phyloP scores from a whole-genome alignment of 2,797 vertebrate species.

The Cheracebus regulus region DNA sequence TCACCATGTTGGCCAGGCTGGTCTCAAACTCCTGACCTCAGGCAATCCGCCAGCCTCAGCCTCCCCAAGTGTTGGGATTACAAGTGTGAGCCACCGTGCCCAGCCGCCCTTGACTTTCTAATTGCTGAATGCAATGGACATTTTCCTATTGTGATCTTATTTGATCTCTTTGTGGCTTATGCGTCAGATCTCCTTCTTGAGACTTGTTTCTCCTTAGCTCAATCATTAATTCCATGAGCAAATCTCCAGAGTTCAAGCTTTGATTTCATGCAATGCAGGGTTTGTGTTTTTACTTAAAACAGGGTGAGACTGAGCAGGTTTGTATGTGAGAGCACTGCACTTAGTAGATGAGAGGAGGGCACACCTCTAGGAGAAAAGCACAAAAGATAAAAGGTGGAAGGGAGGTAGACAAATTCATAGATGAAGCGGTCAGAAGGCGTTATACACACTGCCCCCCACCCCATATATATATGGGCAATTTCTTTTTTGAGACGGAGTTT shows the following conservation, averaged over 20 bases:
- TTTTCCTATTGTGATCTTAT: neutral
- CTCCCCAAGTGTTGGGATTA: too few species aligned
- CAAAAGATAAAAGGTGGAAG: neutral
- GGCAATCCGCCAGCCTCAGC: too few species aligned
- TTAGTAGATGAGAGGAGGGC: neutral
- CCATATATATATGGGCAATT: too few species aligned
- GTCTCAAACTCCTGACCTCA: too few species aligned
- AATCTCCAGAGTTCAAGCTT: neutral
- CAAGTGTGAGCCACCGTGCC: too few species aligned
- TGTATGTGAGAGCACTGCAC: neutral
- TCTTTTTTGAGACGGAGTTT: too few species aligned
- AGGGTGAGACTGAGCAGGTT: neutral
- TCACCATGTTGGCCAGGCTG: too few species aligned
- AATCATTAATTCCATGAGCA: neutral
- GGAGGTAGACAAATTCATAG: neutral
- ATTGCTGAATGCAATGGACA: neutral
- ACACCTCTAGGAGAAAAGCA: neutral
- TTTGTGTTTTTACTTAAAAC: neutral
- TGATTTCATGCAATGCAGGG: neutral
- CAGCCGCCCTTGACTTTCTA: neutral
- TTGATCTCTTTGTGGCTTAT: neutral
- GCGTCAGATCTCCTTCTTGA: neutral
- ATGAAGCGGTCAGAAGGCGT: neutral
- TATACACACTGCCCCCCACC: accelerated
- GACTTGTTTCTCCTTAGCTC: neutral